Conservation (phyloP, 2,888 invertebrate species). For the Nezara viridula region DNA sequence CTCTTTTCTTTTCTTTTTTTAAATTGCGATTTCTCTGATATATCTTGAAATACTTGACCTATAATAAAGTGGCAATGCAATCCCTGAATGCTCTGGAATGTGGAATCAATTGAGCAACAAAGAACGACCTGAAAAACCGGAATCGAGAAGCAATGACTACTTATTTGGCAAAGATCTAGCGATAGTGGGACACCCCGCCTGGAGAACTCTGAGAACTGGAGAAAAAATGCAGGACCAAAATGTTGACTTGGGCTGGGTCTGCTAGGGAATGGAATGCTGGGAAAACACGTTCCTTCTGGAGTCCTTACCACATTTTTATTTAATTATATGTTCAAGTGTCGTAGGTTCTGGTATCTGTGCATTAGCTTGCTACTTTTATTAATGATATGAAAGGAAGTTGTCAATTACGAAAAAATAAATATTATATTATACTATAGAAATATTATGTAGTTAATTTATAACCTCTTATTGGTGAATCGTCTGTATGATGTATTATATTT, state of each 20-base stretch:
- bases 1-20: background rate
- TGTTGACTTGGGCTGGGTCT: background rate
- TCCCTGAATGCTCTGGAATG: slow-evolving; percentile 13
- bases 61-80: background rate
- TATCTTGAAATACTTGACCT: slow-evolving; percentile 24
- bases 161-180: slow-evolving; percentile 22
- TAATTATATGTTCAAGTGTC: background rate
- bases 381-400: background rate
- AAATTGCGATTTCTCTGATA: background rate
- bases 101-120: slow-evolving; percentile 30
- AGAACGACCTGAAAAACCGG: slow-evolving; percentile 28
- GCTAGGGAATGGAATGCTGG: background rate
- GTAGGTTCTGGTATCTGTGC: background rate
- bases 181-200: background rate
- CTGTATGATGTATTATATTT: too few species aligned
- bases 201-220: background rate
- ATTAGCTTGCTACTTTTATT: background rate
- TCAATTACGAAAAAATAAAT: background rate
- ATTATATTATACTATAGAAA: too few species aligned
- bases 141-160: background rate
- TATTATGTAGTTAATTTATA: too few species aligned
- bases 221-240: background rate
- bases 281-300: background rate
- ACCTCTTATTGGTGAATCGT: too few species aligned
- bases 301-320: background rate